Evolutionary conservation across 2,888 invertebrate species (phyloP).

Genomic region (Limnephilus marmoratus): DNA sequence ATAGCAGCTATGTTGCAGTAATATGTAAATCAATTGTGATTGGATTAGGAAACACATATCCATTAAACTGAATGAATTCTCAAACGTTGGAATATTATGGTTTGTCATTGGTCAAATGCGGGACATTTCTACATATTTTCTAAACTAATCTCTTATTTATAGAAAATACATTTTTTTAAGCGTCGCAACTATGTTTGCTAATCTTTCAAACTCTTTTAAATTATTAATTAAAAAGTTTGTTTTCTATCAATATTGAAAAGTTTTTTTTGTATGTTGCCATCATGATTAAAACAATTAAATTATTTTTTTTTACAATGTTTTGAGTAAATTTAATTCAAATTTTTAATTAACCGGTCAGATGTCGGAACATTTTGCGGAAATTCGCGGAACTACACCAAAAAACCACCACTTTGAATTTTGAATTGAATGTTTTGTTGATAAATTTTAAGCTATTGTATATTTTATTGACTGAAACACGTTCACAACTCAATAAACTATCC

Average conservation of each 20-base stretch:
- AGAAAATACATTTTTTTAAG: no score
- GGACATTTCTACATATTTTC: neutral
- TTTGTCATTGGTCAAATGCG: neutral
- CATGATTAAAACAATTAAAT: neutral
- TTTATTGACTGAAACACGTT: no score
- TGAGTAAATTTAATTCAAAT: slow-evolving; percentile 11
- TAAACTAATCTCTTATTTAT: slow-evolving; percentile 9
- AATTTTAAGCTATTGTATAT: no score
- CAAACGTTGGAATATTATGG: neutral
- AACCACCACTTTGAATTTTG: no score
- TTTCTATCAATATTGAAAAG: neutral
- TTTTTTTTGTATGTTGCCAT: slow-evolving; percentile 41
- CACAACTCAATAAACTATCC: no score
- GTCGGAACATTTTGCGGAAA: no score
- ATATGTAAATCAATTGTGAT: slow-evolving; percentile 2
- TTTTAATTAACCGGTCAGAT: no score
- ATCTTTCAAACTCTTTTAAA: no score
- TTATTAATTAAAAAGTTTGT: neutral
- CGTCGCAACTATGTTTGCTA: no score
- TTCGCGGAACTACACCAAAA: no score
- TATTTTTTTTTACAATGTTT: slow-evolving; percentile 24
- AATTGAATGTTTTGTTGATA: no score
- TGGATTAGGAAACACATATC: neutral
- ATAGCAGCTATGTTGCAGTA: neutral
- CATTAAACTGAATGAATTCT: slow-evolving; percentile 16